Evolutionary conservation across 2,888 invertebrate genomes (phyloP), one percentile per base, ranked within the genome.

Genomic region (Artemia sinica): DNA sequence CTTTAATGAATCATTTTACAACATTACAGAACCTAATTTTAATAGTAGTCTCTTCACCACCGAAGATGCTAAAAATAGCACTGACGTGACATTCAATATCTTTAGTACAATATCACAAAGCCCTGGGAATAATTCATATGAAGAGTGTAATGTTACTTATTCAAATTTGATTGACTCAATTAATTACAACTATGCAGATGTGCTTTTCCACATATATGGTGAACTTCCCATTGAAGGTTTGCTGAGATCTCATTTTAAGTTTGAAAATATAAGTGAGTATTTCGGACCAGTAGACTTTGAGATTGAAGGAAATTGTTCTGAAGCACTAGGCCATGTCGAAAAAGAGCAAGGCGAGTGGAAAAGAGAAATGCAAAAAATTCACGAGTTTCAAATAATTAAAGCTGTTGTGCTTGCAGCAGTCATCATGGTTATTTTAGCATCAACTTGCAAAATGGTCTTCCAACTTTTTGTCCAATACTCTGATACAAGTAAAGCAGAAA

Each of bases 361-460:
- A 12, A 28, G 50, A n/a, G 12, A 69, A 48, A 69, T 69, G 69
- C 69, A 69, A 49, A 49, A 68, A 52, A n/a, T 75, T 5, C 74
- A 75, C 71, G 73, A 75, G 69, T 74, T 76, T 69, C 76, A 77
- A 70, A 75, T 77, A 51, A 76, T 77, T 67, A 77, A 76, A 73
- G 76, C 75, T 14, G 74, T 74, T 10, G 77, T 77, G 8, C 72
- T 77, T 49, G 75, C 74, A 28, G 72, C 73, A 10, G 77, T 77
- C 12, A 76, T 75, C 10, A 72, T 74, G 49, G 75, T 77, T 65
- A 76, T 77, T 49, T 73, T 77, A 66, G 69, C 76, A n/a, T 76
- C 76, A 2, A 74, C 76, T n/a, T 76, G 76, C 70, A 75, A 76
- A 73, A 77, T 77, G 76, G 74, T 77, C 9, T 76, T 77, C 71